Conservation (phyloP, 2,797 vertebrate species). For the Amazona finschi region DNA sequence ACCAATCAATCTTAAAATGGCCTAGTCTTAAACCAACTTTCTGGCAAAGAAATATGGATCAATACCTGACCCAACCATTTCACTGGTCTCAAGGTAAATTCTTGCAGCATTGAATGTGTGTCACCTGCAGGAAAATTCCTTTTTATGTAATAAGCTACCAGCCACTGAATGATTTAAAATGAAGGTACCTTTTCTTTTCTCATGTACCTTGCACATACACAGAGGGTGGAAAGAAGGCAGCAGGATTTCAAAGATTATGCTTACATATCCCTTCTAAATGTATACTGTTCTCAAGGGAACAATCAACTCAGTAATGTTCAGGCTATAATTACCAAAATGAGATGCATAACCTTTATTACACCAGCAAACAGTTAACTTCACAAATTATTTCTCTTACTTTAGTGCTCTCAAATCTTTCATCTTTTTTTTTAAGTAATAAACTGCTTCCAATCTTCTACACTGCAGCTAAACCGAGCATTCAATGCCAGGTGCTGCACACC, state of each 20-base stretch:
- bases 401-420: not conserved
- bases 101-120: not conserved
- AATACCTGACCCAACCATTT: not conserved
- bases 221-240: not conserved
- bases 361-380: constrained; percentile 2
- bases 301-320: constrained; percentile 35
- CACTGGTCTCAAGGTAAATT: not conserved
- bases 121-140: constrained; percentile 18
- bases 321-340: constrained; percentile 46
- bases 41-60: not conserved
- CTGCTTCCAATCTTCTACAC: not conserved
- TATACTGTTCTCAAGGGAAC: constrained; percentile 39
- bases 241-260: constrained; percentile 12
- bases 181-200: not conserved
- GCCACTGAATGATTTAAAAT: not conserved
- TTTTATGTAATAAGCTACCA: constrained; percentile 37
- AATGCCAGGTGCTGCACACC: constrained; percentile 49
- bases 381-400: constrained; percentile 21
- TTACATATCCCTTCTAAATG: not conserved
- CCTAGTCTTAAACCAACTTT: constrained; percentile 31
- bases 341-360: constrained; percentile 49
- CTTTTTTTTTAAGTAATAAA: not conserved
- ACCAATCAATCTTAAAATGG: not conserved
- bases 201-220: not conserved
- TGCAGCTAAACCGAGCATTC: constrained; percentile 17